Evolutionary conservation across 92 coral and sea anemone species (phyloP).

Genomic region (Isaurus tuberculatus): DNA sequence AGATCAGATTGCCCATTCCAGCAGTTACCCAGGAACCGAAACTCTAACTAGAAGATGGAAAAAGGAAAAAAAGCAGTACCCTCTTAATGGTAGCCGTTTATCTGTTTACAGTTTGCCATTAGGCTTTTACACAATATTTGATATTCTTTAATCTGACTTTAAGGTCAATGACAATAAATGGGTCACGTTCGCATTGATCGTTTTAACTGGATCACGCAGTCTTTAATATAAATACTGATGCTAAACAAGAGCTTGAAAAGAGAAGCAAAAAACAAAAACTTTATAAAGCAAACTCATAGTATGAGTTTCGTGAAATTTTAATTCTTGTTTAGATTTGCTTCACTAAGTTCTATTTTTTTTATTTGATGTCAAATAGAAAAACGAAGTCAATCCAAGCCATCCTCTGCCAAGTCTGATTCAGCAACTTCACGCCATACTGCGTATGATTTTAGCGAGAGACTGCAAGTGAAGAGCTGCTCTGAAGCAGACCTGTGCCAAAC

Average conservation of each 20-base stretch:
- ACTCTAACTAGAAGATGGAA: slow-evolving; percentile 20
- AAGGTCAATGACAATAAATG: too few species aligned
- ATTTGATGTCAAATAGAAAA: not conserved
- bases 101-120: not conserved
- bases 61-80: slow-evolving; percentile 6
- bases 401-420: slow-evolving; percentile 79
- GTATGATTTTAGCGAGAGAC: slow-evolving; percentile 15
- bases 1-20: slow-evolving; percentile 18
- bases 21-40: slow-evolving; percentile 33
- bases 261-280: too few species aligned
- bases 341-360: not conserved
- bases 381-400: slow-evolving; percentile 33
- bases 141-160: too few species aligned
- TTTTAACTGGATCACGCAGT: too few species aligned
- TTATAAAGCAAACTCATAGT: too few species aligned
- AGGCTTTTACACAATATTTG: too few species aligned
- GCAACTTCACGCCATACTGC: not conserved
- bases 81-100: slow-evolving; percentile 4
- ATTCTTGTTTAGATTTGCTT: not conserved
- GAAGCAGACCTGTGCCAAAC: slow-evolving; percentile 30
- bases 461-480: slow-evolving; percentile 26
- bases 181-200: too few species aligned
- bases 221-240: too few species aligned
- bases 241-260: too few species aligned
- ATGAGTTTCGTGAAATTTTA: not conserved